These are phyloP conservation scores for Glossophaga mutica DNA, from an alignment of 2,797 vertebrate species.

Conservation along the genomic window DNA sequence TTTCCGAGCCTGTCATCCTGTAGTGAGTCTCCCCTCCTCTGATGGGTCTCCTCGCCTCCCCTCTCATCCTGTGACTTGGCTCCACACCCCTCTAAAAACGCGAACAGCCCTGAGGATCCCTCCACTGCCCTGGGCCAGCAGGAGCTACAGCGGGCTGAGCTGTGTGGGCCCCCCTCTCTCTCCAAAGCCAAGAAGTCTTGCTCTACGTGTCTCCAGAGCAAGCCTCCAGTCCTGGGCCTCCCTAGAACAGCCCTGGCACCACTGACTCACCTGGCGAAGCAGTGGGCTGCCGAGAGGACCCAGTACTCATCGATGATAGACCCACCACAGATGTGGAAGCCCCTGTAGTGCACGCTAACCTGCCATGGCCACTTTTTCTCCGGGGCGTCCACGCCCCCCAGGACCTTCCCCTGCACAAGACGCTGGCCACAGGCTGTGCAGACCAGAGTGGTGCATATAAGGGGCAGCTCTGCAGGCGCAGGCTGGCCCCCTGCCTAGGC, in stretches of 20 bases:
- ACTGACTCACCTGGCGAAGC: conserved; percentile 53
- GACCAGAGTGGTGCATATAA: background rate
- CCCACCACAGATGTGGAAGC: conserved; percentile 59
- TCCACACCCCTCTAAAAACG: background rate
- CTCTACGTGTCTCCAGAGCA: accelerated
- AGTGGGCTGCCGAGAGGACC: conserved; percentile 68
- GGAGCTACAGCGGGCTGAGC: background rate
- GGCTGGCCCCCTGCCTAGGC: background rate
- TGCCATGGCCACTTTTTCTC: conserved; percentile 62
- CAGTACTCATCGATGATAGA: conserved; percentile 61
- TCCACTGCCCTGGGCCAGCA: too few relatives aligned
- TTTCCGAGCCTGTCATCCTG: background rate
- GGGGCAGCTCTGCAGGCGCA: accelerated
- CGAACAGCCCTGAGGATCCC: background rate
- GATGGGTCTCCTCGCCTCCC: background rate
- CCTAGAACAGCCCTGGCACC: accelerated
- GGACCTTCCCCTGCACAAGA: background rate
- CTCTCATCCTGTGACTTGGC: background rate
- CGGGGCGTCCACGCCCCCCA: background rate
- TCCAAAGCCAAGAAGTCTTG: background rate
- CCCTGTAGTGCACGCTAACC: conserved; percentile 58
- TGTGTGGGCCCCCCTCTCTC: background rate
- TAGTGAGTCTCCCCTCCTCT: background rate
- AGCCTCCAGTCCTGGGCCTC: too few relatives aligned
- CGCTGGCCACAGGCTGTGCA: conserved; percentile 40